Percentiles rank a stretch among this genome's conserved stretches.
Evolutionary conservation across 1,140 invertebrate genomes (phyloP).

Genomic region (Habropoda laboriosa): DNA sequence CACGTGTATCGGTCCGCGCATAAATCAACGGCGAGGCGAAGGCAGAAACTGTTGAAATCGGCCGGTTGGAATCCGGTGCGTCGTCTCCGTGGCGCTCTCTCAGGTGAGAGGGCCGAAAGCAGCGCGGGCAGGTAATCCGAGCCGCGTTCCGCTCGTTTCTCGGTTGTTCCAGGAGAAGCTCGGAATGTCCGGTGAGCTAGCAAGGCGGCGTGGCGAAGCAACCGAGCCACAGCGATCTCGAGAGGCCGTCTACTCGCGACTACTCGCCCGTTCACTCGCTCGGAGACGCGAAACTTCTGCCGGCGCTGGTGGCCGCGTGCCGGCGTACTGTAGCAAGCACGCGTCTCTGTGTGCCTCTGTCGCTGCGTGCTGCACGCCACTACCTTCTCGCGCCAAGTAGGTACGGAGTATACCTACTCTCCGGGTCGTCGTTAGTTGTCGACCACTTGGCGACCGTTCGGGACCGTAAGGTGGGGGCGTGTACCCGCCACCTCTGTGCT

Average conservation of each 20-base stretch:
- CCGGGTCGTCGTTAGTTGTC: conserved; percentile 39
- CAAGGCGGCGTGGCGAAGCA: conserved; percentile 34
- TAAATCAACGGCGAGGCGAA: neutral
- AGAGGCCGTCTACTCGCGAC: conserved; percentile 42
- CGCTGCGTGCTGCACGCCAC: neutral
- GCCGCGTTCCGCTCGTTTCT: conserved; percentile 8
- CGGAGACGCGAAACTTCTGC: conserved; percentile 50
- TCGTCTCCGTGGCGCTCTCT: neutral
- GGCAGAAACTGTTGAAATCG: neutral
- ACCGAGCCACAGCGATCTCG: conserved; percentile 52
- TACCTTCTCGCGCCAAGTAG: neutral
- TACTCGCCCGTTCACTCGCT: conserved; percentile 29
- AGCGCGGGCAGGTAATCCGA: conserved; percentile 25
- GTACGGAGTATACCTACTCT: neutral
- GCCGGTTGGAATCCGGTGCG: neutral
- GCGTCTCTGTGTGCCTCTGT: neutral
- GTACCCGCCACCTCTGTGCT: conserved; percentile 29
- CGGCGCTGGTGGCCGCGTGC: conserved; percentile 38
- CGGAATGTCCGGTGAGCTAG: conserved; percentile 39
- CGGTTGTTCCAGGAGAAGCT: conserved; percentile 18
- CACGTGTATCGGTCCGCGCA: conserved; percentile 10
- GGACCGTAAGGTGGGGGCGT: conserved; percentile 42
- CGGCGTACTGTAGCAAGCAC: neutral
- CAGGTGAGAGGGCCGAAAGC: conserved; percentile 1
- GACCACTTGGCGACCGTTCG: conserved; percentile 56